phyloP scores from a whole-genome alignment of 2,797 vertebrate genomes.

The Clamator glandarius region DNA sequence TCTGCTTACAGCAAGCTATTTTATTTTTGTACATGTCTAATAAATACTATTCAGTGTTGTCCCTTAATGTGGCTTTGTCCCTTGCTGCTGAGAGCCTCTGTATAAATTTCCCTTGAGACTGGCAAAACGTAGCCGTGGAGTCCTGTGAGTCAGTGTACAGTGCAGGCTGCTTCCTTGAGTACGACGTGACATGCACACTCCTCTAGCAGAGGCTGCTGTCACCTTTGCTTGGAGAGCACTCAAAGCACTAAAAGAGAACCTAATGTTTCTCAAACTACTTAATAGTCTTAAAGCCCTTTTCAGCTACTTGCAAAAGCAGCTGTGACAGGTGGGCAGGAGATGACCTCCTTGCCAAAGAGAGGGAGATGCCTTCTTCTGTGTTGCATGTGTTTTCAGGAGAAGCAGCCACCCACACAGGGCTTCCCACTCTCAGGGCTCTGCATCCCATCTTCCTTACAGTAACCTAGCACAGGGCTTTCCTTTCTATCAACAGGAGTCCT shows the following conservation, averaged over 20 bases:
- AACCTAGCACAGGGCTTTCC: neutral
- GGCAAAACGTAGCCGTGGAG: neutral
- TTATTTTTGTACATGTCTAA: neutral
- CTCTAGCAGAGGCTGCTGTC: neutral
- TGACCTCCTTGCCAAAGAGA: neutral
- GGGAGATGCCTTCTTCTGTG: neutral
- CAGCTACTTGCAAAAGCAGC: neutral
- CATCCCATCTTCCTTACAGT: neutral
- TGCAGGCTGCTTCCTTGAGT: neutral
- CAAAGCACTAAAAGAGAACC: neutral
- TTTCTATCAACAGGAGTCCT: neutral
- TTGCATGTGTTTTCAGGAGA: neutral
- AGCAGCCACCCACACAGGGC: neutral
- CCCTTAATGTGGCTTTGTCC: neutral
- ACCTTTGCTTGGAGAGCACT: neutral
- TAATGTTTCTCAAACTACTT: neutral
- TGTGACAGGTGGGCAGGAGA: neutral
- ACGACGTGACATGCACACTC: neutral
- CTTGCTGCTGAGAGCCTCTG: neutral
- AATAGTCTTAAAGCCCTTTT: neutral
- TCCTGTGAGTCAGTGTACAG: neutral
- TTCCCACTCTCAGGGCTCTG: neutral
- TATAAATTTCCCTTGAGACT: neutral
- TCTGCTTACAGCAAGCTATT: constrained; percentile 21
- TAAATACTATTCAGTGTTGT: constrained; percentile 22